Conservation (phyloP, 2,888 invertebrate species). For the Troides oblongomaculatus region DNA sequence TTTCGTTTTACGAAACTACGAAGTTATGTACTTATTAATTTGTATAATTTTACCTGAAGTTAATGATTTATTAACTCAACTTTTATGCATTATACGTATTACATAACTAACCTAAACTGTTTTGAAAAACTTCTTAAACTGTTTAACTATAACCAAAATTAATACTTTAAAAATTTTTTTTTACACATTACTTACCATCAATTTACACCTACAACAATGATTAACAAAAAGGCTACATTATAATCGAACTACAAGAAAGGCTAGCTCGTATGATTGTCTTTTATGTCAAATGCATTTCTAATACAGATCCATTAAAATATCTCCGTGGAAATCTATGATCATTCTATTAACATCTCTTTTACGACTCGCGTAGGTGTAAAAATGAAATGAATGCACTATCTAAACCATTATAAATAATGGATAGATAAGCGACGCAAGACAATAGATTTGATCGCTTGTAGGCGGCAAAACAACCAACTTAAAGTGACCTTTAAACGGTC, state of each 20-base stretch:
- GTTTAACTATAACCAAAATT: too few species aligned
- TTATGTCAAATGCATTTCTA: constrained; percentile 21
- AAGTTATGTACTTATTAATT: too few species aligned
- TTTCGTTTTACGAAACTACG: too few species aligned
- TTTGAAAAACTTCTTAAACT: too few species aligned
- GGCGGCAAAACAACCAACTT: constrained; percentile 35
- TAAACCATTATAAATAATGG: constrained; percentile 72
- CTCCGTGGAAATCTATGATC: constrained; percentile 22
- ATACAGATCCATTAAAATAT: constrained; percentile 27
- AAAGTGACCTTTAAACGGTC: background rate
- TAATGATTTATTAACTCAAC: too few species aligned
- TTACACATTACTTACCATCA: background rate
- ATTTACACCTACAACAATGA: background rate
- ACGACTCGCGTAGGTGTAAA: constrained; percentile 55
- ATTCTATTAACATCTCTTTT: constrained; percentile 30
- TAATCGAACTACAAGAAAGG: background rate
- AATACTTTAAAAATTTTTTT: background rate
- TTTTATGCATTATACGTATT: too few species aligned
- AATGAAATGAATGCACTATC: constrained; percentile 57
- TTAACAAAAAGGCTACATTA: background rate
- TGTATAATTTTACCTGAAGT: too few species aligned
- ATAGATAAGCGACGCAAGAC: constrained; percentile 64
- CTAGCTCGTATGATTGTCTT: constrained; percentile 1
- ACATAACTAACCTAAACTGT: too few species aligned
- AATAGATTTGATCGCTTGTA: constrained; percentile 62